These are phyloP conservation scores for Rhynchophorus ferrugineus DNA, from an alignment of 1,140 invertebrate genomes.

Conservation along the genomic window DNA sequence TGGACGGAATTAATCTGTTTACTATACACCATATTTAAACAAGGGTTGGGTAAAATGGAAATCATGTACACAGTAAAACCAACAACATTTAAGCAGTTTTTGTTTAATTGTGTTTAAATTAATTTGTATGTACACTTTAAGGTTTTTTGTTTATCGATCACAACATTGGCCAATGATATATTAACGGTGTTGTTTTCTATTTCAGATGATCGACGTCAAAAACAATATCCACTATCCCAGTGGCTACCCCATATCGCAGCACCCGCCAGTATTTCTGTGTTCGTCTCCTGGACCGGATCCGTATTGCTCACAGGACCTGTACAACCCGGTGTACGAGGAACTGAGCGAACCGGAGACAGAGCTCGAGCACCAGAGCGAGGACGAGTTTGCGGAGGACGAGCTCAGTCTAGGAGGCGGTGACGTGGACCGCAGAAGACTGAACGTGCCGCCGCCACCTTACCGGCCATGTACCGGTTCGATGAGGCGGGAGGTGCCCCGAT, in stretches of 20 bases:
- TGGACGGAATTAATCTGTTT: too few species aligned
- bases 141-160: too few species aligned
- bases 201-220: slow-evolving; percentile 61
- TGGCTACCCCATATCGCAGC: slow-evolving; percentile 48
- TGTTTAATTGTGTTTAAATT: too few species aligned
- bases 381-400: slow-evolving; percentile 64
- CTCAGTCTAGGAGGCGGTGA: slow-evolving; percentile 50
- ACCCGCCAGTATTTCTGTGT: slow-evolving; percentile 56
- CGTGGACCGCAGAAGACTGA: slow-evolving; percentile 40
- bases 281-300: slow-evolving; percentile 61
- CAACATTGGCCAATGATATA: too few species aligned
- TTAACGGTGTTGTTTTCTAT: slow-evolving; percentile 31
- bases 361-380: slow-evolving; percentile 48
- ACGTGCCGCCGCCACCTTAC: slow-evolving; percentile 43
- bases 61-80: too few species aligned
- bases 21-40: too few species aligned
- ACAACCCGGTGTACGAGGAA: slow-evolving; percentile 65
- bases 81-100: too few species aligned
- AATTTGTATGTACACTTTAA: too few species aligned
- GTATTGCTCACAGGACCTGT: slow-evolving; percentile 58
- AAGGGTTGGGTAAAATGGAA: too few species aligned
- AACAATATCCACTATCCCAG: slow-evolving; percentile 48
- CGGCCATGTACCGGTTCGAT: slow-evolving; percentile 24
- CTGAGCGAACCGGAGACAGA: slow-evolving; percentile 58
- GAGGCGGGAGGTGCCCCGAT: slow-evolving; percentile 34